Percentiles rank a stretch among this genome's conserved stretches.
Conservation (phyloP, 2,113 vertebrate genomes). For the Chrysochloris asiatica region DNA sequence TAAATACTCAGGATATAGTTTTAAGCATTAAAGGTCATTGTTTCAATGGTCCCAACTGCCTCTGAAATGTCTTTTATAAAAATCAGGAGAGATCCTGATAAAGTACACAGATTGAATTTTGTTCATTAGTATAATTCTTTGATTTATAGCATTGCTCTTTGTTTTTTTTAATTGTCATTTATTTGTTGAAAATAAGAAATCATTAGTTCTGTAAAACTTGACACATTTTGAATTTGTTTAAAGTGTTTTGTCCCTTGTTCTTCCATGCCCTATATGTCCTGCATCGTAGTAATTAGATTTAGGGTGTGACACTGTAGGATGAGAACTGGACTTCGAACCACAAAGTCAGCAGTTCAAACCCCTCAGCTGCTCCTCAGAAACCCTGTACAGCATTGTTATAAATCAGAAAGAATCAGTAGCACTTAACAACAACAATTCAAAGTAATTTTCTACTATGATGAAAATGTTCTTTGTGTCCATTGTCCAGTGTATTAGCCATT, state of each 20-base stretch:
- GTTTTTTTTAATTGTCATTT: background rate
- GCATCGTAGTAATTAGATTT: background rate
- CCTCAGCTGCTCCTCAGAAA: too few species aligned
- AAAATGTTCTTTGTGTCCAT: background rate
- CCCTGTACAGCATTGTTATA: too few species aligned
- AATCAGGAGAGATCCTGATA: background rate
- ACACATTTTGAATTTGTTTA: background rate
- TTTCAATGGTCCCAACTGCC: background rate
- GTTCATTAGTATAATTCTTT: background rate
- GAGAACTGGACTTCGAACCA: too few species aligned
- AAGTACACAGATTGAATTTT: background rate
- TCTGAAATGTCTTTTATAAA: constrained; percentile 11
- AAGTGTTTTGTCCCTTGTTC: background rate
- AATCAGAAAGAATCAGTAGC: too few species aligned
- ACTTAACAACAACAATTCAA: too few species aligned
- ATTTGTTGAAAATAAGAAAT: background rate
- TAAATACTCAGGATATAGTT: background rate
- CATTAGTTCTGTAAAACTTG: background rate
- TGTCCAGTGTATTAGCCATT: background rate
- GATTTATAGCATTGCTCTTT: background rate
- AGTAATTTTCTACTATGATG: background rate
- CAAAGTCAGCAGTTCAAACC: too few species aligned
- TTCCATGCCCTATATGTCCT: background rate
- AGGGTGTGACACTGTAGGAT: too few species aligned
- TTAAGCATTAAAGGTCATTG: background rate